Evolutionary conservation across 1,140 invertebrate genomes (phyloP).

Genomic region (Phymorhynchus buccinoides): DNA sequence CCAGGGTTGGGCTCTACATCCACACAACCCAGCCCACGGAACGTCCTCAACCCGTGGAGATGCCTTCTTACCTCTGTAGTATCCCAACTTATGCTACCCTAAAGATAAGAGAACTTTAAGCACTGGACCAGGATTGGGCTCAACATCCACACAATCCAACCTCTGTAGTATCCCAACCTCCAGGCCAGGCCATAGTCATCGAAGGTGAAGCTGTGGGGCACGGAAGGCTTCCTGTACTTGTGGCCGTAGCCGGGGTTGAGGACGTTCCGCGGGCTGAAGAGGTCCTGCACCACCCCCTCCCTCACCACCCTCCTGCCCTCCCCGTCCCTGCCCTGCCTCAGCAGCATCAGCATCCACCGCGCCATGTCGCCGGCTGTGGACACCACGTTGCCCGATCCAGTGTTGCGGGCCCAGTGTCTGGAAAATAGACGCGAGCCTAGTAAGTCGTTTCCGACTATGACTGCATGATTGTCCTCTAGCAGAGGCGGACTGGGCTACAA

Average conservation of each 20-base stretch:
- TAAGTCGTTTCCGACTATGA: not conserved
- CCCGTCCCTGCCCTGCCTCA: constrained; percentile 46
- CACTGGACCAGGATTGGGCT: no score
- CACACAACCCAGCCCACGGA: constrained; percentile 53
- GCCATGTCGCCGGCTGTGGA: constrained; percentile 57
- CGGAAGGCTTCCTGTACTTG: constrained; percentile 42
- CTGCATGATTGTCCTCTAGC: not conserved
- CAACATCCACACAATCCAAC: constrained; percentile 44
- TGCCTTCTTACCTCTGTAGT: constrained; percentile 60
- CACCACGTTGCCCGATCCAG: constrained; percentile 55
- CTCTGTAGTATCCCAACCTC: constrained; percentile 57
- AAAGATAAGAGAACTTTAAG: no score
- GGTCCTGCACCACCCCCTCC: constrained; percentile 26
- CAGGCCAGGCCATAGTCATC: constrained; percentile 55
- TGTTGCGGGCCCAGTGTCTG: constrained; percentile 54
- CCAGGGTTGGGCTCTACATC: no score
- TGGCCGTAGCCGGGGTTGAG: constrained; percentile 26
- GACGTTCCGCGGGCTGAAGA: constrained; percentile 42
- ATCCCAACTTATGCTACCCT: no score
- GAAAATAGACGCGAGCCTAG: not conserved
- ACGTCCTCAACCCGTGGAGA: constrained; percentile 54
- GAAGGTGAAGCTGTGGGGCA: constrained; percentile 46
- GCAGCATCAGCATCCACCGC: constrained; percentile 58
- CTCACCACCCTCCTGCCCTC: constrained; percentile 40
- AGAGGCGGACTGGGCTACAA: not conserved